A percentile compares a stretch with the other conserved stretches of the same genome.
Conservation (phyloP, 2,113 vertebrate species). For the Esox niger region DNA sequence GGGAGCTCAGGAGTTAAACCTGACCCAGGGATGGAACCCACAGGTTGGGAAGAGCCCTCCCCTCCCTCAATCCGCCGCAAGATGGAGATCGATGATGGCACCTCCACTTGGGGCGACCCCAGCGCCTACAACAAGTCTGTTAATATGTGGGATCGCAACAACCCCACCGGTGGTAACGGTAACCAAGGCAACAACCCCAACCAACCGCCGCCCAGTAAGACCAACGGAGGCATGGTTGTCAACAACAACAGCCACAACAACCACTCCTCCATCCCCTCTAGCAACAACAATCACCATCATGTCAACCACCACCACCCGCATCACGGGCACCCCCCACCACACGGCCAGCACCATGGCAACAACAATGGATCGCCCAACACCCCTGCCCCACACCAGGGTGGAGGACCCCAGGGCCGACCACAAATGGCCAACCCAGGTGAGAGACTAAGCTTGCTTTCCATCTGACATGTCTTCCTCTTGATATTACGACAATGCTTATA, state of each 20-base stretch:
- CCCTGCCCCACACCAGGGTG: constrained; percentile 78
- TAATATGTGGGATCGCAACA: constrained; percentile 98
- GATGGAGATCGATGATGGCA: constrained; percentile 98
- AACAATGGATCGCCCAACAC: constrained; percentile 79
- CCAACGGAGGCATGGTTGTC: constrained; percentile 41
- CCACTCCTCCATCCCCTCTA: constrained; percentile 66
- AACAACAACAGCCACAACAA: constrained; percentile 71
- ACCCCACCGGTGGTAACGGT: constrained; percentile 72
- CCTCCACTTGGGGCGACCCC: constrained; percentile 97
- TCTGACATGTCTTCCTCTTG: not conserved
- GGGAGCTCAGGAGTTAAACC: constrained; percentile 77
- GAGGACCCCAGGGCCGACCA: constrained; percentile 81
- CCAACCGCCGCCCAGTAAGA: constrained; percentile 81
- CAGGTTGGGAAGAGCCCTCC: constrained; percentile 96
- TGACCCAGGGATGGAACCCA: constrained; percentile 85
- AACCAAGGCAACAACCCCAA: constrained; percentile 71
- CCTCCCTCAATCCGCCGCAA: constrained; percentile 94
- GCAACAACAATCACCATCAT: constrained; percentile 67
- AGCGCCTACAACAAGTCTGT: constrained; percentile 86
- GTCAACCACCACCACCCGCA: constrained; percentile 64
- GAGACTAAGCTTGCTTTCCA: not conserved
- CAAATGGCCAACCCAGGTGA: constrained; percentile 85
- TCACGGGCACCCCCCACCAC: constrained; percentile 71
- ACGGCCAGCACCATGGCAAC: constrained; percentile 76
- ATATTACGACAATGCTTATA: too few relatives aligned